Evolutionary conservation across 2,113 vertebrate genomes (phyloP).

Genomic region (Stomatorhinus ivindoensis): DNA sequence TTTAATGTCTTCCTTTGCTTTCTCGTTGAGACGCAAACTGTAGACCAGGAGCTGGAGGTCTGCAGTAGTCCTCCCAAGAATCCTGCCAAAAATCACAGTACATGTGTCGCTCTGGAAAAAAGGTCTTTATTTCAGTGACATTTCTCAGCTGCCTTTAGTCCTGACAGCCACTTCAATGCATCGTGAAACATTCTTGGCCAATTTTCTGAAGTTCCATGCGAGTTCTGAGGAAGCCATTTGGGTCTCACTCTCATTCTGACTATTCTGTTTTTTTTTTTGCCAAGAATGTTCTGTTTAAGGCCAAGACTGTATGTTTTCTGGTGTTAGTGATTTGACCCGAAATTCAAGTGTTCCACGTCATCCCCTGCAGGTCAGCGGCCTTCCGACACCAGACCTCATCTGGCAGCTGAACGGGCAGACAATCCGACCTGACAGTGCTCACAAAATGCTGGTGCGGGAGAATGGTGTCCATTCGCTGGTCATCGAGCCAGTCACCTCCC

Average conservation of each 20-base stretch:
- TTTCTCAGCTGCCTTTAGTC: background rate
- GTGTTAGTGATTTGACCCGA: background rate
- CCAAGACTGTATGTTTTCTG: background rate
- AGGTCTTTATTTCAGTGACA: background rate
- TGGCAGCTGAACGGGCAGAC: conserved; percentile 90
- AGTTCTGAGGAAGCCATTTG: background rate
- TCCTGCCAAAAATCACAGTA: background rate
- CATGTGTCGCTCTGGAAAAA: background rate
- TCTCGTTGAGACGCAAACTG: background rate
- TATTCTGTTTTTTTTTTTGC: background rate
- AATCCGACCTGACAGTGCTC: conserved; percentile 80
- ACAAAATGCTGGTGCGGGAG: conserved; percentile 95
- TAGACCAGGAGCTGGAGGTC: background rate
- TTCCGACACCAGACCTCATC: conserved; percentile 88
- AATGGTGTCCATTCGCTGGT: conserved; percentile 93
- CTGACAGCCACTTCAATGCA: background rate
- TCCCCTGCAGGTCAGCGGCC: conserved; percentile 76
- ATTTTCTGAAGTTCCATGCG: background rate
- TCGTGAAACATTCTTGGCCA: background rate
- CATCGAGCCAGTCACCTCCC: conserved; percentile 82
- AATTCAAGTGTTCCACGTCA: background rate
- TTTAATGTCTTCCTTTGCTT: background rate
- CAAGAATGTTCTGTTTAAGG: background rate
- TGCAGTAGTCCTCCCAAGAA: background rate
- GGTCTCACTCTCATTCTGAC: background rate